Conservation (phyloP, 2,888 invertebrate genomes). For the Brachylomia viminalis region DNA sequence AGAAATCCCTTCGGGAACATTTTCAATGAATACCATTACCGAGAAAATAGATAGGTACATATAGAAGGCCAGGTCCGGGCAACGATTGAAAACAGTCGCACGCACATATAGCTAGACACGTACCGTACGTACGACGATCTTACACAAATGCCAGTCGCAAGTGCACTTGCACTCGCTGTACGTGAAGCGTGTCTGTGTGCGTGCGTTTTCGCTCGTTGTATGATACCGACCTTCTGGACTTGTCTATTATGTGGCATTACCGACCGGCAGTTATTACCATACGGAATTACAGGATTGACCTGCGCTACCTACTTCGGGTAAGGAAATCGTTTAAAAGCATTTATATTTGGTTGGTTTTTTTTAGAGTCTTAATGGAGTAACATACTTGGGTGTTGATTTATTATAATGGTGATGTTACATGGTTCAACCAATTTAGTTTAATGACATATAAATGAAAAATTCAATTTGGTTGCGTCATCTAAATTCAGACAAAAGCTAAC, state of each 20-base stretch:
- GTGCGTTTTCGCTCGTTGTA: background rate
- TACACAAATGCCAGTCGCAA: background rate
- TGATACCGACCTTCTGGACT: conserved; percentile 18
- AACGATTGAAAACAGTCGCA: too few species aligned
- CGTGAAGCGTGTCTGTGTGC: background rate
- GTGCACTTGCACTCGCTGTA: background rate
- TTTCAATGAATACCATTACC: conserved; percentile 64
- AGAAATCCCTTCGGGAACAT: conserved; percentile 41
- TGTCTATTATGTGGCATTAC: background rate
- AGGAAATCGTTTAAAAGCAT: conserved; percentile 32
- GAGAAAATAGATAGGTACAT: background rate
- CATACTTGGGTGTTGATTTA: conserved; percentile 30
- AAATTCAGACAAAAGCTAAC: background rate
- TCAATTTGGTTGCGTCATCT: background rate
- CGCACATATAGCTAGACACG: too few species aligned
- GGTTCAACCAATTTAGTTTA: background rate
- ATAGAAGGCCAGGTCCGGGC: conserved; percentile 21
- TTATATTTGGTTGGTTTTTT: conserved; percentile 37
- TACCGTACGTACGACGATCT: background rate
- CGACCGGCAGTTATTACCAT: conserved; percentile 54
- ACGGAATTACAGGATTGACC: conserved; percentile 60
- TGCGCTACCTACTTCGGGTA: conserved; percentile 41
- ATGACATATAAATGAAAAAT: background rate
- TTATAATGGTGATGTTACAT: background rate
- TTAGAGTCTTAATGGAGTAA: conserved; percentile 24